Evolutionary conservation across 2,888 invertebrate genomes (phyloP).

Genomic region (Lomographa bimaculata): DNA sequence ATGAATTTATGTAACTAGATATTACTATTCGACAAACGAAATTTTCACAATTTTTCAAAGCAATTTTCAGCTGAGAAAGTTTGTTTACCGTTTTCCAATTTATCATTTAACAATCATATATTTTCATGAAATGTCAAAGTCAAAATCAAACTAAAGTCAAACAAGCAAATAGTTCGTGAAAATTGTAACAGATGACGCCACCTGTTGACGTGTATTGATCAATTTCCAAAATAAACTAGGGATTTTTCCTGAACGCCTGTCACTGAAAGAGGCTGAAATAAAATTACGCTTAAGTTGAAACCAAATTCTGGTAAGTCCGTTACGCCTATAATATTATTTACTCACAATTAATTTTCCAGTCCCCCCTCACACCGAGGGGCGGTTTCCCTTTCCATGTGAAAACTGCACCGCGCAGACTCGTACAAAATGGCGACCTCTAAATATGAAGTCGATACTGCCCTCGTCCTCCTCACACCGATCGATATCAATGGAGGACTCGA

Average conservation of each 20-base stretch:
- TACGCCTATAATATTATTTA: slow-evolving; percentile 38
- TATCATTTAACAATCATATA: too few species aligned
- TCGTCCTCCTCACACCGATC: slow-evolving; percentile 84
- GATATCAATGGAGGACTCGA: slow-evolving; percentile 84
- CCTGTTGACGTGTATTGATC: slow-evolving; percentile 66
- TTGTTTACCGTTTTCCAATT: too few species aligned
- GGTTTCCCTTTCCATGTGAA: slow-evolving; percentile 79
- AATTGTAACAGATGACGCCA: slow-evolving; percentile 63
- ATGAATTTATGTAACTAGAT: too few species aligned
- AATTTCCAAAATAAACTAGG: slow-evolving; percentile 81
- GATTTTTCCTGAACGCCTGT: slow-evolving; percentile 63
- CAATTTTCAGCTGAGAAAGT: slow-evolving; percentile 33
- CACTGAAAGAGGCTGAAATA: slow-evolving; percentile 44
- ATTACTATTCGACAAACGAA: too few species aligned
- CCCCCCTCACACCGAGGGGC: slow-evolving; percentile 77
- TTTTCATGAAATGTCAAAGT: slow-evolving; percentile 22
- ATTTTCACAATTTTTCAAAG: too few species aligned
- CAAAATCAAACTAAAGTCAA: too few species aligned
- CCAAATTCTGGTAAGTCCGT: slow-evolving; percentile 59
- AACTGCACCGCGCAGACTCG: slow-evolving; percentile 86
- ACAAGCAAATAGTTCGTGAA: slow-evolving; percentile 53
- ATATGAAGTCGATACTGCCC: slow-evolving; percentile 77
- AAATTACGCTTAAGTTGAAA: slow-evolving; percentile 43
- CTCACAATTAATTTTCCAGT: slow-evolving; percentile 52
- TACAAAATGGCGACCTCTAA: slow-evolving; percentile 86